Conservation (phyloP, 2,888 invertebrate genomes). For the Papilio gigon region DNA sequence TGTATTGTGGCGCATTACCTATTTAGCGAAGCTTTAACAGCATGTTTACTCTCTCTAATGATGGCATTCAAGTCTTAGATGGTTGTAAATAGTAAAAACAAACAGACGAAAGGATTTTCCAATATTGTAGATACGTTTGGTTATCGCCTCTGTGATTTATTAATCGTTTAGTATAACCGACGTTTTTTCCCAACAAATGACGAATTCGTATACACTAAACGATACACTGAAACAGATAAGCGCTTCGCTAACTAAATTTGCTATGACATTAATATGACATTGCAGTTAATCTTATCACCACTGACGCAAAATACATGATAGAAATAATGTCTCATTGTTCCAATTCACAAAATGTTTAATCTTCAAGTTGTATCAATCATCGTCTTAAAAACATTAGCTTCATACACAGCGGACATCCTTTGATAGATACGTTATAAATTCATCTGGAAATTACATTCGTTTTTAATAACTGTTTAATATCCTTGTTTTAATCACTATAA, state of each 20-base stretch:
- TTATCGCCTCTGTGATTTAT: slow-evolving; percentile 15
- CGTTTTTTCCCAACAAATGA: slow-evolving; percentile 20
- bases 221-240: slow-evolving; percentile 22
- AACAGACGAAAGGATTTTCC: slow-evolving; percentile 18
- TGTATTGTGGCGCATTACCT: slow-evolving; percentile 10
- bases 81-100: slow-evolving; percentile 7
- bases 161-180: slow-evolving; percentile 8
- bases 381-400: too few relatives aligned
- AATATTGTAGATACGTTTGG: not conserved
- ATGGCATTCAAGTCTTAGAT: not conserved
- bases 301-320: slow-evolving; percentile 2
- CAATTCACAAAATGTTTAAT: not conserved
- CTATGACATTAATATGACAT: slow-evolving; percentile 28
- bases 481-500: not conserved
- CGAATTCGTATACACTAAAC: not conserved
- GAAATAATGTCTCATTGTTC: not conserved
- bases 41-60: slow-evolving; percentile 5
- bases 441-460: not conserved
- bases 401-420: not conserved
- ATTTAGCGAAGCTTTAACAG: slow-evolving; percentile 14
- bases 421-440: not conserved
- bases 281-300: slow-evolving; percentile 28
- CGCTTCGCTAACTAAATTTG: slow-evolving; percentile 10
- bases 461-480: not conserved
- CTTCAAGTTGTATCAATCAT: not conserved